Evolutionary conservation across 2,888 invertebrate species (phyloP).

Genomic region (Pecten maximus): DNA sequence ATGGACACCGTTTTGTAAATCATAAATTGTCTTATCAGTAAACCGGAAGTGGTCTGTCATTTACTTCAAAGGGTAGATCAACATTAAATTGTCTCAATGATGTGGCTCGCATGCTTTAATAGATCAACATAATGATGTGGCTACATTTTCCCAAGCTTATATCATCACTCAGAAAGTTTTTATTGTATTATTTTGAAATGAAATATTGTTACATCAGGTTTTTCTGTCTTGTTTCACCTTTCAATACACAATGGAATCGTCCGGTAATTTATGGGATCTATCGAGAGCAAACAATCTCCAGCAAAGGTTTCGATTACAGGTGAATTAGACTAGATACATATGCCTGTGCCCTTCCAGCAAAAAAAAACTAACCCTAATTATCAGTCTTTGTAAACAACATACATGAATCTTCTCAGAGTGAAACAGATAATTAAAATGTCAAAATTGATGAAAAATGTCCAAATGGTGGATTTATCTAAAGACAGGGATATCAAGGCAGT

Average conservation of each 20-base stretch:
- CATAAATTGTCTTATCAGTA: slow-evolving; percentile 33
- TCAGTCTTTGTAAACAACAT: not conserved
- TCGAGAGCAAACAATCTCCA: not conserved
- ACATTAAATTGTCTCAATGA: no score
- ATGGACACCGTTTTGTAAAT: not conserved
- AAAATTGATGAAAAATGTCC: not conserved
- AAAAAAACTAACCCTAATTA: not conserved
- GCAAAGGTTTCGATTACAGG: not conserved
- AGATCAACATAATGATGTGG: no score
- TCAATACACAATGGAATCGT: not conserved
- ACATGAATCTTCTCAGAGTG: not conserved
- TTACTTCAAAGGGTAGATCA: not conserved
- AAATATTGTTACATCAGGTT: not conserved
- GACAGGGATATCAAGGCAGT: not conserved
- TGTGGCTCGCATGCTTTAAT: no score
- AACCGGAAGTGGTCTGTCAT: not conserved
- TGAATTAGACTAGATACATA: not conserved
- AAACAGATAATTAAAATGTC: not conserved
- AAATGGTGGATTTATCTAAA: not conserved
- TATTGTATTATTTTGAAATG: no score
- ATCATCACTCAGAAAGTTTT: no score
- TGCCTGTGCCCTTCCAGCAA: not conserved
- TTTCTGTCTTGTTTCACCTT: not conserved
- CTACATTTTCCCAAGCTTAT: no score
- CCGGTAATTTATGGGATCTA: not conserved